Evolutionary conservation across 2,113 vertebrate genomes (phyloP), one percentile per base, ranked within the genome.

Genomic region (Hucho hucho): DNA sequence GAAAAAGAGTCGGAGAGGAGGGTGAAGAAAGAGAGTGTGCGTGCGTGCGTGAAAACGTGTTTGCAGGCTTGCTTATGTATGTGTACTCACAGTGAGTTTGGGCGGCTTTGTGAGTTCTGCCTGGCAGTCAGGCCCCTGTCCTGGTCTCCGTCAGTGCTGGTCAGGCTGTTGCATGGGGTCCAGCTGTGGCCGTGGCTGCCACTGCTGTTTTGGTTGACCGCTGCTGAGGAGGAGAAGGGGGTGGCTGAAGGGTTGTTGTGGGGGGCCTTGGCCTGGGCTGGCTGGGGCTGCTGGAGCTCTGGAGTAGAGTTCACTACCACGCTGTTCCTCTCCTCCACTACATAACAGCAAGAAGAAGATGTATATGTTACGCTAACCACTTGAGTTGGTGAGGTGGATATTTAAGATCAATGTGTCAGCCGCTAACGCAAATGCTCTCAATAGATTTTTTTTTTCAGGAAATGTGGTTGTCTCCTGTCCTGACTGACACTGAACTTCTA

Each of bases 1-100:
- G 9, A 43, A 7, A 37, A 37, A 37, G 7, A 37, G 37, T 2
- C 37, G 1, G 37, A 37, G 37, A 9, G 37, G 37, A 37, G 37
- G 37, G 9, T 11, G 9, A 43, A 11, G 7, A 37, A 37, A 37
- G 64, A 28, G 16, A 46, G n/a, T 25, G 9, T 22, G 53, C 25
- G 12, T 16, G 1, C 61, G n/a, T 75, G 6, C 70, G 82, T 76
- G n/a, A n/a, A 32, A 32, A 32, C 5, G 29, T 1, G 29, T 43
- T 43, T 43, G 37, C 37, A 43, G 37, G 37, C 37, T 43, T 43
- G 37, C 37, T 11, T 3, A 37, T 29, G 59, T 18, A 73, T 63
- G 59, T 63, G 72, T 18, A 90, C 97, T 98, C 92, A 99, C 97
- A 98, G 94, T 9, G 95, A 97, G 87, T 92, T 98, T 83, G 97